Conservation (phyloP, 2,888 invertebrate genomes). For the Epicampocera succincta region DNA sequence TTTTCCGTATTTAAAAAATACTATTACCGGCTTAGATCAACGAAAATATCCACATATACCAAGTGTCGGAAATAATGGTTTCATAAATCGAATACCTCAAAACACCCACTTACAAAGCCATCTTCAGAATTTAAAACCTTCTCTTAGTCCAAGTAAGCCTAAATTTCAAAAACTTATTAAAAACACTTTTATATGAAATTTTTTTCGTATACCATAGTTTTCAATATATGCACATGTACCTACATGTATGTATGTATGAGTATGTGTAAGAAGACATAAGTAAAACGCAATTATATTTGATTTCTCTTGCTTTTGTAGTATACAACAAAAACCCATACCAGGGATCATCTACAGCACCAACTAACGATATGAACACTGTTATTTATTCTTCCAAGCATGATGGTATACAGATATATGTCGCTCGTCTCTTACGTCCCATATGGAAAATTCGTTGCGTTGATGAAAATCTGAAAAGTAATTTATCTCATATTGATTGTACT, state of each 20-base stretch:
- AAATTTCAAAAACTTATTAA: background rate
- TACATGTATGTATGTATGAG: too few relatives aligned
- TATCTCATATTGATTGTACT: slow-evolving; percentile 87
- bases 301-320: slow-evolving; percentile 26
- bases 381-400: slow-evolving; percentile 92
- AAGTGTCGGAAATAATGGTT: slow-evolving; percentile 67
- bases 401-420: slow-evolving; percentile 94
- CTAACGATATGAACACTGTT: slow-evolving; percentile 75
- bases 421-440: slow-evolving; percentile 92
- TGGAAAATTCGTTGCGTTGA: slow-evolving; percentile 92
- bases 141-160: slow-evolving; percentile 81
- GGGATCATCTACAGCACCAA: slow-evolving; percentile 67
- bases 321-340: slow-evolving; percentile 47
- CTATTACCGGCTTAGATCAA: slow-evolving; percentile 63
- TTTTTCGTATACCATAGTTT: too few relatives aligned
- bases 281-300: background rate
- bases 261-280: too few relatives aligned
- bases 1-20: slow-evolving; percentile 21
- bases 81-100: slow-evolving; percentile 70
- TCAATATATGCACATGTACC: too few relatives aligned
- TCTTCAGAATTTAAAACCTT: slow-evolving; percentile 80
- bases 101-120: slow-evolving; percentile 76
- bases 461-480: slow-evolving; percentile 86
- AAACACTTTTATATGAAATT: too few relatives aligned
- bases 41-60: slow-evolving; percentile 76